Evolutionary conservation across 2,113 vertebrate species (phyloP).

Genomic region (Macheiramphus alcinus): DNA sequence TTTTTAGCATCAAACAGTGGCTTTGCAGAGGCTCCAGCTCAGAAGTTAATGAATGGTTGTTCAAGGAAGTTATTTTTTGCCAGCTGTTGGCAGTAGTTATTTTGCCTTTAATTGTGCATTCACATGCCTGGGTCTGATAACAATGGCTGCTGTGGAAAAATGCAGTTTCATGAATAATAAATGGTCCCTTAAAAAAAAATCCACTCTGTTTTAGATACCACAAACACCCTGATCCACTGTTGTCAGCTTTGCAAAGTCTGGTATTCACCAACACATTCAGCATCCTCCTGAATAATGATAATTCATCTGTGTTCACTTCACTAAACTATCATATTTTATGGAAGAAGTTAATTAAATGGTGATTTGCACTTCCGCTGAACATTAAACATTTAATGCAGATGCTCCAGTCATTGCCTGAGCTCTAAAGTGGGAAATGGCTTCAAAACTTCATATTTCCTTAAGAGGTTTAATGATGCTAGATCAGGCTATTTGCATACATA

Average conservation of each 20-base stretch:
- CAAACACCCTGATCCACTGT: not conserved
- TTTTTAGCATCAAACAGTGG: not conserved
- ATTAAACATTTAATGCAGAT: slow-evolving; percentile 68
- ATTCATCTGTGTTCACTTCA: slow-evolving; percentile 59
- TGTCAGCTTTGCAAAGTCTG: slow-evolving; percentile 2
- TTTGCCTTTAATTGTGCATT: slow-evolving; percentile 15
- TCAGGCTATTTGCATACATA: slow-evolving; percentile 62
- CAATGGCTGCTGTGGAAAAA: not conserved
- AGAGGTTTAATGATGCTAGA: slow-evolving; percentile 63
- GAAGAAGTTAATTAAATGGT: slow-evolving; percentile 68
- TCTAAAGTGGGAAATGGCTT: slow-evolving; percentile 57
- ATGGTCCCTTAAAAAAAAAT: not conserved
- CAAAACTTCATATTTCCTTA: slow-evolving; percentile 65
- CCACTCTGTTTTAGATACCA: not conserved
- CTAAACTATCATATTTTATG: slow-evolving; percentile 64
- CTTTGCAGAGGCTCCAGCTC: not conserved
- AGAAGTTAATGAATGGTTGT: not conserved
- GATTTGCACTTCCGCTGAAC: slow-evolving; percentile 64
- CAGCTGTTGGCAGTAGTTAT: slow-evolving; percentile 21
- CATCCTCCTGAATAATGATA: slow-evolving; percentile 37
- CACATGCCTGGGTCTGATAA: not conserved
- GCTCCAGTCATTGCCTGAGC: slow-evolving; percentile 54
- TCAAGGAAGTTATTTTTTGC: not conserved
- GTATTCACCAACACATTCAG: not conserved
- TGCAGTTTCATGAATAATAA: slow-evolving; percentile 21